Conservation (phyloP, 2,888 invertebrate species). For the Sinohyriopsis cumingii region DNA sequence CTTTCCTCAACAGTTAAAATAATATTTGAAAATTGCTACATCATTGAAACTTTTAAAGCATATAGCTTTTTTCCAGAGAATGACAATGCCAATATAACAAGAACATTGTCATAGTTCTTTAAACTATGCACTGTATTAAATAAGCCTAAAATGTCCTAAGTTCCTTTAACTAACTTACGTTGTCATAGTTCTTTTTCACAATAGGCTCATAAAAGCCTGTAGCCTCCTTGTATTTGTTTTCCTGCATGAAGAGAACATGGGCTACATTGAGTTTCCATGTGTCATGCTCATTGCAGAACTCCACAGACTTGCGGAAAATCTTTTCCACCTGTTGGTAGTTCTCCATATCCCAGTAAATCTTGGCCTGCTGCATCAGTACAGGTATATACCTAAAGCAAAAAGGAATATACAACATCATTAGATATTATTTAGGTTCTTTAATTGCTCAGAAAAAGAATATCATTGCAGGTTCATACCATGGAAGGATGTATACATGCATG, state of each 20-base stretch:
- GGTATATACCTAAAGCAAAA: constrained; percentile 85
- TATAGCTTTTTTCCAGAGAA: too few relatives aligned
- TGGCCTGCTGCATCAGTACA: constrained; percentile 99
- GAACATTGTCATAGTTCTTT: too few relatives aligned
- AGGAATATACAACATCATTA: background rate
- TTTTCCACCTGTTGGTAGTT: constrained; percentile 97
- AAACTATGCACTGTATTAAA: too few relatives aligned
- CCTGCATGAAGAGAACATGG: constrained; percentile 99
- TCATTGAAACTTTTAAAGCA: too few relatives aligned
- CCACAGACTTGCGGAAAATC: constrained; percentile 96
- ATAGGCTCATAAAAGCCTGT: constrained; percentile 98
- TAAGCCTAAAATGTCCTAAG: too few relatives aligned
- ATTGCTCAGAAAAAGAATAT: constrained; percentile 1
- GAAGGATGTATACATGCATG: background rate
- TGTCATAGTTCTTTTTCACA: constrained; percentile 94
- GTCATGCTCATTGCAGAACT: constrained; percentile 98
- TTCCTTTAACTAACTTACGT: constrained; percentile 64
- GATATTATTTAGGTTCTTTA: background rate
- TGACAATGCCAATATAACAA: too few relatives aligned
- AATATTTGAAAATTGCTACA: too few relatives aligned
- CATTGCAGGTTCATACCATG: background rate
- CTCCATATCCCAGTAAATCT: constrained; percentile 97
- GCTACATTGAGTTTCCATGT: constrained; percentile 98
- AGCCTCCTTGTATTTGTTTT: constrained; percentile 97
- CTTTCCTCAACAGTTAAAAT: too few relatives aligned